A percentile compares a stretch with the other conserved stretches of the same genome.
phyloP scores from a whole-genome alignment of 2,113 vertebrate genomes.

The Alectura lathami region DNA sequence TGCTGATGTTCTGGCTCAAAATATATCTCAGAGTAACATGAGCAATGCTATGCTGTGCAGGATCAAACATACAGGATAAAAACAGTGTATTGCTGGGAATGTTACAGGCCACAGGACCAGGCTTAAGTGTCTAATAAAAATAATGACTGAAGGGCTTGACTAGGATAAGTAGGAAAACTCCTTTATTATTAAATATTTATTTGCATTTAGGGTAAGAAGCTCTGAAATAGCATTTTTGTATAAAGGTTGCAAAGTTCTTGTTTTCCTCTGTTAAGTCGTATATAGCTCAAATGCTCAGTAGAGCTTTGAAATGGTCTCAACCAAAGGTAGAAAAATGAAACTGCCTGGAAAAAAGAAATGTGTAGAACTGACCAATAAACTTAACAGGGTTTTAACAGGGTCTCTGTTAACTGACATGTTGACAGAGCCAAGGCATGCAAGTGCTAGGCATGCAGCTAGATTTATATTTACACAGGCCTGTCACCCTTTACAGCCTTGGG shows the following conservation, averaged over 20 bases:
- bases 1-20: neutral
- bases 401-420: neutral
- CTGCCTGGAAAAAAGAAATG: neutral
- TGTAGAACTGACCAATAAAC: neutral
- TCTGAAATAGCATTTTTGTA: neutral
- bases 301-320: neutral
- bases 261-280: neutral
- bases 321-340: neutral
- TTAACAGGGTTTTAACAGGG: too few relatives aligned
- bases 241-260: neutral
- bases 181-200: neutral
- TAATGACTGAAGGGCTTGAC: fast-evolving
- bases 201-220: neutral
- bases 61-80: neutral
- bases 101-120: neutral
- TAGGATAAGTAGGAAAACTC: neutral
- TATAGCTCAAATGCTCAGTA: neutral
- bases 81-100: neutral
- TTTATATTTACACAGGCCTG: neutral
- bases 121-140: neutral
- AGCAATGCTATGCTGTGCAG: neutral
- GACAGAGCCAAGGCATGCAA: neutral
- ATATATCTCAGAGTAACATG: too few relatives aligned
- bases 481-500: neutral
- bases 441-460: neutral